These are phyloP conservation scores for Steatocranus sp. DNA, from an alignment of 2,797 vertebrate species.

Conservation along the genomic window DNA sequence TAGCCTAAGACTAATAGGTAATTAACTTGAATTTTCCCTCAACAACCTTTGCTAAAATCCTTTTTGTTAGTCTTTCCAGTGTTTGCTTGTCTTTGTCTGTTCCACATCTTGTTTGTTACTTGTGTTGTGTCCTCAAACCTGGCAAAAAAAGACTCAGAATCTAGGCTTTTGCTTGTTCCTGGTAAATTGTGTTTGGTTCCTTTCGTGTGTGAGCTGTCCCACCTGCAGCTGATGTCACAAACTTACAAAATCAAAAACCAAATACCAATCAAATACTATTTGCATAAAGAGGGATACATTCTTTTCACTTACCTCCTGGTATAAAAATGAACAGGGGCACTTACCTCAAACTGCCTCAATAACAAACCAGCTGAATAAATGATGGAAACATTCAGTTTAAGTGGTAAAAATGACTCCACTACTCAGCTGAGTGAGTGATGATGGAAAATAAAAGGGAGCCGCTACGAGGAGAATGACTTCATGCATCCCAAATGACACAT, in stretches of 20 bases:
- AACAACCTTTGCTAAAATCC: neutral
- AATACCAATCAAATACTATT: neutral
- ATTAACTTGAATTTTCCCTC: neutral
- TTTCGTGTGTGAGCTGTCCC: neutral
- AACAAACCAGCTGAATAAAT: conserved; percentile 39
- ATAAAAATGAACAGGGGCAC: conserved; percentile 5
- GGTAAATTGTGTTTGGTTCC: neutral
- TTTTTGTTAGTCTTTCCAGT: neutral
- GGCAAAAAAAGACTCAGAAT: neutral
- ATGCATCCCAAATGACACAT: conserved; percentile 21
- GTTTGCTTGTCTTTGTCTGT: neutral
- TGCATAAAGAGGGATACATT: neutral
- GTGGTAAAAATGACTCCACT: conserved; percentile 15
- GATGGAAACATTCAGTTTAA: neutral
- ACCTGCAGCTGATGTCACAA: neutral
- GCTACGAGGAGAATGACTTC: neutral
- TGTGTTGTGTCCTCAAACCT: neutral
- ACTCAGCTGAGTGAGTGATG: conserved; percentile 21
- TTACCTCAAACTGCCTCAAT: conserved; percentile 26
- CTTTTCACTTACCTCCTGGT: neutral
- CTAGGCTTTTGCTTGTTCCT: neutral
- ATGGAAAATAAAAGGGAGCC: conserved; percentile 13
- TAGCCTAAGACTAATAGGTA: neutral
- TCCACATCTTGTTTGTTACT: neutral
- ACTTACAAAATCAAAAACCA: neutral